Percentiles rank a stretch among this genome's conserved stretches.
These are phyloP conservation scores for Xiphophorus hellerii DNA, from an alignment of 2,113 vertebrate genomes.

Conservation along the genomic window DNA sequence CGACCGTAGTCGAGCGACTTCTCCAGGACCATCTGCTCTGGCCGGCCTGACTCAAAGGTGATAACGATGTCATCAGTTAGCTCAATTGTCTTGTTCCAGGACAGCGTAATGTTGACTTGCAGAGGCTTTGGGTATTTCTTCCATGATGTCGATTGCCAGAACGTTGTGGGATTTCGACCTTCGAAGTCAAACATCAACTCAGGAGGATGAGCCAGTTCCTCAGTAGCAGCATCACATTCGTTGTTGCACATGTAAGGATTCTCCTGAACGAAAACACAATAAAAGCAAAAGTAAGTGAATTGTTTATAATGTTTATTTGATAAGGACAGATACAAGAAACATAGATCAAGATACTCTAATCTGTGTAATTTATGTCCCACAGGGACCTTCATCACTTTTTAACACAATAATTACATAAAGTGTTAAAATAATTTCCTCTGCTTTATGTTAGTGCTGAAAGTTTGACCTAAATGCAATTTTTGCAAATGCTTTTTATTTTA, in stretches of 20 bases:
- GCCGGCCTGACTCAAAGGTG: slow-evolving; percentile 96
- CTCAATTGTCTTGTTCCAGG: slow-evolving; percentile 99
- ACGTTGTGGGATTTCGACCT: slow-evolving; percentile 95
- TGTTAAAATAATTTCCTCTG: neutral
- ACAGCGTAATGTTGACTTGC: slow-evolving; percentile 95
- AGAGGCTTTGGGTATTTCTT: slow-evolving; percentile 95
- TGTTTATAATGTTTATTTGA: no score
- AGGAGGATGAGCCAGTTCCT: slow-evolving; percentile 94
- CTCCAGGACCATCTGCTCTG: slow-evolving; percentile 98
- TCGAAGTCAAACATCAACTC: slow-evolving; percentile 98
- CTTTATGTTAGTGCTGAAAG: neutral
- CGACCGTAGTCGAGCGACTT: slow-evolving; percentile 96
- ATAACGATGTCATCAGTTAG: slow-evolving; percentile 98
- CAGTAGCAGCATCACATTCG: slow-evolving; percentile 93
- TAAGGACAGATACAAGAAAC: no score
- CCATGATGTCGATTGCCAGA: slow-evolving; percentile 98
- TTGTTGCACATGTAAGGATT: slow-evolving; percentile 99
- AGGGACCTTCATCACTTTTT: no score
- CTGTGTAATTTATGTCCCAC: no score
- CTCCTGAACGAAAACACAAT: slow-evolving; percentile 81
- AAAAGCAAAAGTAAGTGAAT: slow-evolving; percentile 8
- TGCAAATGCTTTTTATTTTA: neutral
- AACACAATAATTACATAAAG: neutral
- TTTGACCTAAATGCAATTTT: neutral
- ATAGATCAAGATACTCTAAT: no score